These are phyloP conservation scores for Leptocoma aspasia DNA, from an alignment of 2,113 vertebrate genomes.

Conservation along the genomic window DNA sequence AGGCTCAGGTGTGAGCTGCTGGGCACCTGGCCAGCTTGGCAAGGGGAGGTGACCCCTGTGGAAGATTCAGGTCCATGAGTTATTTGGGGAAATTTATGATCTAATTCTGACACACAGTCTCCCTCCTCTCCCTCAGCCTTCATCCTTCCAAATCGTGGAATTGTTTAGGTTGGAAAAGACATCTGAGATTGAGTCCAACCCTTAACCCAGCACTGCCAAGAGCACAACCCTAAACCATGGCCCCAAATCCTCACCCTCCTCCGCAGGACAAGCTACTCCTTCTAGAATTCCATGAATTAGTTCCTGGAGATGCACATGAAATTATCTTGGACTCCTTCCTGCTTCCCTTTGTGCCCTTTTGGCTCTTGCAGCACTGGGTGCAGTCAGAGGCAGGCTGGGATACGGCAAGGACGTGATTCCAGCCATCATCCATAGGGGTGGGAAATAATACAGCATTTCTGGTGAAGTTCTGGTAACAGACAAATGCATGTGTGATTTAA, in stretches of 20 bases:
- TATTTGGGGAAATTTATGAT: neutral
- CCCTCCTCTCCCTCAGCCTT: neutral
- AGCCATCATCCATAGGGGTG: fast-evolving
- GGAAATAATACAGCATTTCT: fast-evolving
- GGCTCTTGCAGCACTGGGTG: neutral
- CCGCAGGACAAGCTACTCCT: neutral
- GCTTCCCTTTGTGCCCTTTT: neutral
- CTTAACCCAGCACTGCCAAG: neutral
- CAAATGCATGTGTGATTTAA: neutral
- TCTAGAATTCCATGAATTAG: neutral
- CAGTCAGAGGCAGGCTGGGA: fast-evolving
- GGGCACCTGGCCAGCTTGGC: neutral
- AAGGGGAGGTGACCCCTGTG: neutral
- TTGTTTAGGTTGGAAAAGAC: neutral
- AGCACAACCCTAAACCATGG: neutral
- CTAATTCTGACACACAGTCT: neutral
- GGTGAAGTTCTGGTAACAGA: neutral
- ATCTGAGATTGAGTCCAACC: neutral
- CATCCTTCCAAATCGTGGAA: neutral
- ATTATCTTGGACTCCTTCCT: neutral
- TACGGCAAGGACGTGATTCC: neutral
- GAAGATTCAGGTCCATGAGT: neutral
- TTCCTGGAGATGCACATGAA: neutral
- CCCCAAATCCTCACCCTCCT: neutral
- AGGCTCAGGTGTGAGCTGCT: neutral